Conservation (phyloP, 2,888 invertebrate species). For the Dascillus cervinus region DNA sequence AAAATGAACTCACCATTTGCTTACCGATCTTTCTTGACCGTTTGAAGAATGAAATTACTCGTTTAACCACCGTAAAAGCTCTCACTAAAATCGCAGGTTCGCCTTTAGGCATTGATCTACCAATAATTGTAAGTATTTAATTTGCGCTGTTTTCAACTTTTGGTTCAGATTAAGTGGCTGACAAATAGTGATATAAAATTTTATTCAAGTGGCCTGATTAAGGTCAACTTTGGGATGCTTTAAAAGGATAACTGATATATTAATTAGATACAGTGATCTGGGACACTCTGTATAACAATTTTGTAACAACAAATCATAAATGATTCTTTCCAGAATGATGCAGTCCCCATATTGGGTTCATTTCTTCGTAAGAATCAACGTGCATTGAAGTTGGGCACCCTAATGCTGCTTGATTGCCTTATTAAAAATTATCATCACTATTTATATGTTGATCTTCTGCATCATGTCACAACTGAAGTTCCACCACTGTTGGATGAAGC, state of each 20-base stretch:
- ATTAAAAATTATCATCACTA: constrained; percentile 74
- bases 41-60: constrained; percentile 92
- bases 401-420: constrained; percentile 83
- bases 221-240: too few relatives aligned
- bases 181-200: too few relatives aligned
- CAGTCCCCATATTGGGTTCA: constrained; percentile 85
- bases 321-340: constrained; percentile 74
- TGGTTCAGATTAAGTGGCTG: too few relatives aligned
- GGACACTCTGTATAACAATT: too few relatives aligned
- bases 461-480: constrained; percentile 75
- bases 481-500: constrained; percentile 87
- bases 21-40: constrained; percentile 93
- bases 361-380: constrained; percentile 96
- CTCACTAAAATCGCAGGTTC: constrained; percentile 90
- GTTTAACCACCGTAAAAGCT: constrained; percentile 93
- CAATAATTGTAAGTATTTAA: constrained; percentile 59
- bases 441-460: constrained; percentile 60
- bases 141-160: too few relatives aligned
- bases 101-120: constrained; percentile 76
- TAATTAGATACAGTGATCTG: too few relatives aligned
- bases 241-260: too few relatives aligned
- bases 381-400: constrained; percentile 83
- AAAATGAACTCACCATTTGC: constrained; percentile 73
- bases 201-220: too few relatives aligned
- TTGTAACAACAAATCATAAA: too few relatives aligned